Evolutionary conservation across 2,888 invertebrate genomes (phyloP).

Genomic region (Chirona hameri): DNA sequence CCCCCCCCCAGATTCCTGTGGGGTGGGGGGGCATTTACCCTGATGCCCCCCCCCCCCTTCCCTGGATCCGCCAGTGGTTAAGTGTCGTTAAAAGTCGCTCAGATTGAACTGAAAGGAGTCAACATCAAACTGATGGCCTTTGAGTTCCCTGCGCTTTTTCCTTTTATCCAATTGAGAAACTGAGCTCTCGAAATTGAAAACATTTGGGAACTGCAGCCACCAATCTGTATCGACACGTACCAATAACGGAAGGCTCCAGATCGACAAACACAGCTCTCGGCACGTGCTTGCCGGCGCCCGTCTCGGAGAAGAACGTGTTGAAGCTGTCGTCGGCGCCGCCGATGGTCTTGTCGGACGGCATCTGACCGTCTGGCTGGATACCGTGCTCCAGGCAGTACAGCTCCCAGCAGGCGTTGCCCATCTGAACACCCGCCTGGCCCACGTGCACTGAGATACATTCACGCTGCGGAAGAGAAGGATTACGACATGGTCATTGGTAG

Average conservation of each 20-base stretch:
- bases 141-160: too few species aligned
- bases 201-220: too few species aligned
- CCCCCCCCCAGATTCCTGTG: too few species aligned
- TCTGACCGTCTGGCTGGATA: slow-evolving; percentile 51
- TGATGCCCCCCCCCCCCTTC: too few species aligned
- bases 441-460: slow-evolving; percentile 49
- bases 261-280: slow-evolving; percentile 84
- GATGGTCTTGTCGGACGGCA: slow-evolving; percentile 43
- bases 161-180: too few species aligned
- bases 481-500: too few species aligned
- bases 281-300: slow-evolving; percentile 80
- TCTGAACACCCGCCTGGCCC: slow-evolving; percentile 53
- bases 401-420: slow-evolving; percentile 57
- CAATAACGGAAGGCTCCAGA: slow-evolving; percentile 79
- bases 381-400: slow-evolving; percentile 55
- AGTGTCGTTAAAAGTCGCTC: too few species aligned
- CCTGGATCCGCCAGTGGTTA: too few species aligned
- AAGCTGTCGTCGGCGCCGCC: slow-evolving; percentile 61
- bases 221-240: background rate
- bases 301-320: slow-evolving; percentile 61
- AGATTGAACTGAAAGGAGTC: too few species aligned
- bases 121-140: too few species aligned
- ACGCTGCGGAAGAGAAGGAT: slow-evolving; percentile 33
- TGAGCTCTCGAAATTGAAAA: too few species aligned
- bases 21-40: too few species aligned